Evolutionary conservation across 2,888 invertebrate species (phyloP), one percentile per base, ranked within the genome.

Genomic region (Peribatodes rhomboidaria): DNA sequence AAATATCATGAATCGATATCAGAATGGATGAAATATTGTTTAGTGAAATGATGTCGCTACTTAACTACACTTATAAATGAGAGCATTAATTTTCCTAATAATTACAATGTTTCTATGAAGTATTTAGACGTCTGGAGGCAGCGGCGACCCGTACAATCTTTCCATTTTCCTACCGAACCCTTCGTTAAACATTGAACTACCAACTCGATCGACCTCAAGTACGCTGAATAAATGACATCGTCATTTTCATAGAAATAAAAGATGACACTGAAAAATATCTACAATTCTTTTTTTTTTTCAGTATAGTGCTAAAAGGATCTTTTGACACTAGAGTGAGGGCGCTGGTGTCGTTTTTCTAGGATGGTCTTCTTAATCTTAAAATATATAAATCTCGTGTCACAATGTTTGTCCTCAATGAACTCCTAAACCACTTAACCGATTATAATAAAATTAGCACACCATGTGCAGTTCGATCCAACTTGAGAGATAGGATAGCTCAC

Each of bases 21-120:
- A 37, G 42, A 42, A 20, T n/a, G 20, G 20, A 37, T 50, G 35
- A 50, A 35, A 35, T 10, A 47, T 35, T 35, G 22, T 57, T 46
- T 37, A 31, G 57, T 70, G 66, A 65, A 47, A 68, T 64, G 55
- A 67, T 31, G 52, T 77, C 68, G 65, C 77, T 78, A 80, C 75
- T 76, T 80, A 67, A 62, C 75, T 79, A 80, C 46, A 69, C 65
- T 70, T 68, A 69, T 52, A 75, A 65, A 74, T 79, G 82, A 83
- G 82, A 82, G 81, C 80, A 77, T 79, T 72, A 69, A 74, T 74
- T 77, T 70, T 54, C 67, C 64, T 72, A 72, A 59, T 41, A 67
- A 56, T 58, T 62, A 68, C 56, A 61, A 63, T 41, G 42, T 47
- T 58, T 22, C 31, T 31, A 62, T 61, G 18, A 44, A 56, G 50